Evolutionary conservation across 1,140 invertebrate genomes (phyloP), one percentile per base, ranked within the genome.

Genomic region (Drosophila hydei): DNA sequence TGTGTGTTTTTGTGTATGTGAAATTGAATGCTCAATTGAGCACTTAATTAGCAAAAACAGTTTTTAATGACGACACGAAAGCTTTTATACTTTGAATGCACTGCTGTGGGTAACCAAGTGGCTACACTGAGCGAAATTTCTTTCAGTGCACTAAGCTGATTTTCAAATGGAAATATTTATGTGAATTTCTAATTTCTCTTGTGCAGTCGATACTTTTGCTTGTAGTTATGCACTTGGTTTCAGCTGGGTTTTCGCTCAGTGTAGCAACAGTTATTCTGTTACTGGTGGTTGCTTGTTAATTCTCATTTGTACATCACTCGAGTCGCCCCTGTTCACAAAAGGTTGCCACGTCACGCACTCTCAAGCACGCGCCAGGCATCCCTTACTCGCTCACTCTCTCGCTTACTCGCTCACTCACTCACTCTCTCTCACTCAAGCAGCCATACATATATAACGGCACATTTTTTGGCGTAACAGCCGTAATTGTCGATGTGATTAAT

Each of bases 11-110:
- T 83, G 63, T 77, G 73, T 75, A 62, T 81, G 63, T 76, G 78
- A 80, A 89, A 89, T 90, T 89, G 87, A 89, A 89, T 89, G 85
- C 81, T 90, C 84, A 90, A 89, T 89, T 89, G 85, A 89, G 85
- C 81, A 87, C 85, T 89, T 90, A 89, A 89, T 89, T 89, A 89
- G 85, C 88, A 89, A 89, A 89, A 89, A 90, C 79, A 89, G 84
- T 89, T 89, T 89, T 89, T 89, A 89, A 89, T 89, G 85, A 89
- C 80, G 85, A 81, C 85, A 89, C 85, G 80, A 87, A 89, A 72
- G 85, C 77, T 89, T 80, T 89, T 89, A 76, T 87, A 51, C 68
- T 63, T 75, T 76, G 61, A 69, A 79, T 85, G 52, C 52, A 71
- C 67, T 74, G 54, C 72, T 81, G 42, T 63, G 56, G 58, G 45